These are phyloP conservation scores for Leptinotarsa lineolata DNA, from an alignment of 1,140 invertebrate genomes.

Conservation along the genomic window DNA sequence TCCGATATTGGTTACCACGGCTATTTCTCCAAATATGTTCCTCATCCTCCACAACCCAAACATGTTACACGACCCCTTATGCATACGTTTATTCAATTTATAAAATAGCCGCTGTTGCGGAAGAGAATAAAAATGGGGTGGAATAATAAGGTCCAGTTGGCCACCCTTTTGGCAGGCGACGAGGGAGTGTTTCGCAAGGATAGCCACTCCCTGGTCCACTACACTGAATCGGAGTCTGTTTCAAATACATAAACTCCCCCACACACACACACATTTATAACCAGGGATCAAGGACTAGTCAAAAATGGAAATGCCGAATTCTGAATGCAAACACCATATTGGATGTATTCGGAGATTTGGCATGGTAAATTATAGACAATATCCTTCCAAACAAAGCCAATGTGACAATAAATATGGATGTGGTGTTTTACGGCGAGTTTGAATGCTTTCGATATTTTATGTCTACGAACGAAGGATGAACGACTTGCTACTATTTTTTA, in stretches of 20 bases:
- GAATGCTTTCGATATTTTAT: constrained; percentile 15
- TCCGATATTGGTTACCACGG: too few species aligned
- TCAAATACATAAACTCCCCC: constrained; percentile 39
- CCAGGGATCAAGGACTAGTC: constrained; percentile 46
- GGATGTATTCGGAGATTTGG: constrained; percentile 27
- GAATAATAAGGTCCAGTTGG: constrained; percentile 25
- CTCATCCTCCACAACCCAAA: not conserved
- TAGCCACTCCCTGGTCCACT: constrained; percentile 45
- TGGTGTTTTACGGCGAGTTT: constrained; percentile 22
- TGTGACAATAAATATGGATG: constrained; percentile 27
- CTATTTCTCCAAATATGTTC: not conserved
- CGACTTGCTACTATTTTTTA: not conserved
- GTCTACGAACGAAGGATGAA: not conserved
- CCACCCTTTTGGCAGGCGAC: constrained; percentile 22
- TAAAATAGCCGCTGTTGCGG: not conserved
- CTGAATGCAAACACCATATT: constrained; percentile 30
- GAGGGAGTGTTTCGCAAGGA: constrained; percentile 44
- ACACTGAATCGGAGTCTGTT: constrained; percentile 31
- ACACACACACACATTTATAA: constrained; percentile 42
- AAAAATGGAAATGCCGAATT: constrained; percentile 42
- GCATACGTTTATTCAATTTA: not conserved
- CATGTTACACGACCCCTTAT: not conserved
- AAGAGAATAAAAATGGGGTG: constrained; percentile 18
- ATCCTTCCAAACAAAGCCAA: constrained; percentile 24
- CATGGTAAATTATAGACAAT: constrained; percentile 27